A percentile compares a stretch with the other conserved stretches of the same genome.
Conservation (phyloP, 2,888 invertebrate species). For the Ophion costatus region DNA sequence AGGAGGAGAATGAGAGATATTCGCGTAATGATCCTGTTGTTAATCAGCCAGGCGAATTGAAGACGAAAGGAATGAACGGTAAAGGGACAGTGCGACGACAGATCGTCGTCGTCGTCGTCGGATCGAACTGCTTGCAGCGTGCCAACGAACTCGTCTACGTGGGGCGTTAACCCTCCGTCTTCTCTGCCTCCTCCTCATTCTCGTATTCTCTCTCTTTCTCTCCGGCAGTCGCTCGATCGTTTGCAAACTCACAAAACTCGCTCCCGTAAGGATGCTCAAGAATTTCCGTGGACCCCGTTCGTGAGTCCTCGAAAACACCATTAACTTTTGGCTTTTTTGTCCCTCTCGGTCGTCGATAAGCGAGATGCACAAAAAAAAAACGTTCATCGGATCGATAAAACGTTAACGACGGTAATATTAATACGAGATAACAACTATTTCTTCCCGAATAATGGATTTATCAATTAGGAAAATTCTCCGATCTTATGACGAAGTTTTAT, state of each 20-base stretch:
- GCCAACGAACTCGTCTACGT: conserved; percentile 68
- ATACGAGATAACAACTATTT: too few species aligned
- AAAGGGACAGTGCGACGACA: conserved; percentile 55
- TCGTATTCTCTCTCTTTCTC: conserved; percentile 35
- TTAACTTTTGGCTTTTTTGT: neutral
- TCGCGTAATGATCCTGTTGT: conserved; percentile 52
- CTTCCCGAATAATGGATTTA: too few species aligned
- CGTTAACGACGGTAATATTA: neutral
- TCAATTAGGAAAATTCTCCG: too few species aligned
- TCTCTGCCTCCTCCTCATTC: conserved; percentile 49
- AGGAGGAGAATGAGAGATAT: conserved; percentile 14
- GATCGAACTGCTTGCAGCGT: conserved; percentile 64
- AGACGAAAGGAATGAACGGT: conserved; percentile 52
- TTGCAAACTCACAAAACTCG: conserved; percentile 62
- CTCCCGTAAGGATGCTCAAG: conserved; percentile 60
- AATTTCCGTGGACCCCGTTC: conserved; percentile 55
- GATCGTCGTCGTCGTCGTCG: conserved; percentile 58
- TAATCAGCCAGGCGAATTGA: conserved; percentile 60
- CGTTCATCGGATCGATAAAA: neutral
- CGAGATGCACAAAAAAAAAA: neutral
- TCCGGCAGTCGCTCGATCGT: conserved; percentile 54
- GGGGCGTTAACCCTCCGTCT: conserved; percentile 67
- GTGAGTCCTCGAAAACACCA: conserved; percentile 31
- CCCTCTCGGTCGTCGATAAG: neutral
- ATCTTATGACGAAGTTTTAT: too few species aligned